Conservation (phyloP, 2,888 invertebrate genomes). For the Nomada flava region DNA sequence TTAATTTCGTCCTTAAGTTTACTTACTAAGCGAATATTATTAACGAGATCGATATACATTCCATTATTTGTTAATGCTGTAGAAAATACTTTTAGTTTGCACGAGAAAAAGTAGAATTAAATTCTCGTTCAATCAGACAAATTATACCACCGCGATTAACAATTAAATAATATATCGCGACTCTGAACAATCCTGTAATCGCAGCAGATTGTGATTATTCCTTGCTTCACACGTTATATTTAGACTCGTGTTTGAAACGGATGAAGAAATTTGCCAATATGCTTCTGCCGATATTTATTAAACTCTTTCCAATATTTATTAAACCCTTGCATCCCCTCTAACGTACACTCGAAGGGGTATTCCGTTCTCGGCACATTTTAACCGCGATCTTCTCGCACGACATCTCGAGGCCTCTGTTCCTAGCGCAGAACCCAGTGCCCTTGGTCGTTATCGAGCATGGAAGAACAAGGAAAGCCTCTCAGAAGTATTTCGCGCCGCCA, state of each 20-base stretch:
- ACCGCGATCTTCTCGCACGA: background rate
- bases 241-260: background rate
- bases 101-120: no score
- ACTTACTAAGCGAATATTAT: no score
- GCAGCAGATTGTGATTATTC: no score
- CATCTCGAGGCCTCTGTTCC: background rate
- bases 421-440: slow-evolving; percentile 26
- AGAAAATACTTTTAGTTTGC: no score
- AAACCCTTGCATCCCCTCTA: background rate
- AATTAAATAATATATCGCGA: no score
- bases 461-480: slow-evolving; percentile 43
- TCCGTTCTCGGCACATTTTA: background rate
- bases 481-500: slow-evolving; percentile 16
- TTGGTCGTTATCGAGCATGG: slow-evolving; percentile 24
- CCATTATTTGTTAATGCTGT: no score
- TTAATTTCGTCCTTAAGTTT: no score
- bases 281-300: background rate
- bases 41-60: no score
- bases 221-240: no score
- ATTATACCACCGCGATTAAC: no score
- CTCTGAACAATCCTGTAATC: no score
- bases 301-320: background rate
- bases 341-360: background rate
- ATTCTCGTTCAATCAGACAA: no score
- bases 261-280: background rate